Percentiles rank a stretch among this genome's conserved stretches.
Conservation (phyloP, 92 coral and sea anemone genomes). For the Muricea muricata region DNA sequence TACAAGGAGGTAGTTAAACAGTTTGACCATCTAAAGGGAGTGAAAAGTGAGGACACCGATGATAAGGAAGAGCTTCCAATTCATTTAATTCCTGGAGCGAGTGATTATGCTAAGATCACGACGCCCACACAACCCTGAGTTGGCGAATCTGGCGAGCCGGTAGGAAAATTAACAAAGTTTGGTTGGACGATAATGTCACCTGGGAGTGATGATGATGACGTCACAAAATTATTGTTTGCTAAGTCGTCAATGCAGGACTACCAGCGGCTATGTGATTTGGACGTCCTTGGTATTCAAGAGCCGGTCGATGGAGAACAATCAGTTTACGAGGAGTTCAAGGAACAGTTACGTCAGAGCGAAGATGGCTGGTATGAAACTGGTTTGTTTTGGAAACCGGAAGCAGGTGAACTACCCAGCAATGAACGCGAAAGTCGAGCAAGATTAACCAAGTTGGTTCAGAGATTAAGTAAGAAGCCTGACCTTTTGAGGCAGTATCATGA, state of each 20-base stretch:
- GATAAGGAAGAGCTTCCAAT: background rate
- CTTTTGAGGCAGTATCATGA: slow-evolving; percentile 22
- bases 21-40: background rate
- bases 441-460: slow-evolving; percentile 19
- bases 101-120: slow-evolving; percentile 28
- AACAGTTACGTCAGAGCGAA: slow-evolving; percentile 54
- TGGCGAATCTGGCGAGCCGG: background rate
- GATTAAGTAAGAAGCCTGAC: slow-evolving; percentile 11
- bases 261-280: slow-evolving; percentile 61
- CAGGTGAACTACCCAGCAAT: slow-evolving; percentile 58
- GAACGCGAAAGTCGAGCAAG: slow-evolving; percentile 52
- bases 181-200: slow-evolving; percentile 42
- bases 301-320: slow-evolving; percentile 50
- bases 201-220: slow-evolving; percentile 53
- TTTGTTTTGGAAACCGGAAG: slow-evolving; percentile 60
- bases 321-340: slow-evolving; percentile 66
- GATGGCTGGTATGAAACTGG: slow-evolving; percentile 72
- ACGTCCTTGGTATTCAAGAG: slow-evolving; percentile 68
- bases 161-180: background rate
- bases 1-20: background rate
- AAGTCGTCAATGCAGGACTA: slow-evolving; percentile 61
- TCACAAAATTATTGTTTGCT: slow-evolving; percentile 46
- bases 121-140: slow-evolving; percentile 1
- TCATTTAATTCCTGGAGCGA: background rate
- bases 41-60: slow-evolving; percentile 3